A percentile compares a stretch with the other conserved stretches of the same genome.
Conservation (phyloP, 2,888 invertebrate genomes). For the Parnassius orleans region DNA sequence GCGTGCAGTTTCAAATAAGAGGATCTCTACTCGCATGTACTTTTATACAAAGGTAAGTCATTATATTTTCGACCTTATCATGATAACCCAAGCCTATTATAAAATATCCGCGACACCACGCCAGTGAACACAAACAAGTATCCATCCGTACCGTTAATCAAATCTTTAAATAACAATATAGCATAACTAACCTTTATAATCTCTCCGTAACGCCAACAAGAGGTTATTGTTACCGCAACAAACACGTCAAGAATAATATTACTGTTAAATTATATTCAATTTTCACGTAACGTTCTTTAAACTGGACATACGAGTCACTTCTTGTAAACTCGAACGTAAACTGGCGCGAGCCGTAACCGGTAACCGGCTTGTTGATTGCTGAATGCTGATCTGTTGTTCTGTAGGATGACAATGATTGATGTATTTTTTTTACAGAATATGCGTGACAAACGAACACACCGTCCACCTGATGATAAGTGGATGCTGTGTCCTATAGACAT, state of each 20-base stretch:
- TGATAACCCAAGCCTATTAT: conserved; percentile 16
- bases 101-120: conserved; percentile 21
- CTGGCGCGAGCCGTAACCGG: conserved; percentile 43
- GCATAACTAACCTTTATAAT: conserved; percentile 21
- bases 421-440: background rate
- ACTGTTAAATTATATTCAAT: conserved; percentile 21
- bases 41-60: background rate
- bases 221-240: conserved; percentile 14
- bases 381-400: conserved; percentile 38
- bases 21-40: background rate
- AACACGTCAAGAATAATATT: background rate
- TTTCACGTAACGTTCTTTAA: conserved; percentile 27
- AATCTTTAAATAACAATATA: conserved; percentile 1
- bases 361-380: conserved; percentile 39
- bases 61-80: background rate
- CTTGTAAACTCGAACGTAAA: conserved; percentile 38
- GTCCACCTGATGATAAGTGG: no score
- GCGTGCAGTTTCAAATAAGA: no score
- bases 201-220: conserved; percentile 1
- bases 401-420: conserved; percentile 36
- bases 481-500: no score
- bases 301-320: conserved; percentile 35
- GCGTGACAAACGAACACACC: no score
- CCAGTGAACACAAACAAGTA: conserved; percentile 20
- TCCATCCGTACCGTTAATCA: conserved; percentile 21